These are phyloP conservation scores for Varroa destructor DNA, from an alignment of 1,140 invertebrate species.

Conservation along the genomic window DNA sequence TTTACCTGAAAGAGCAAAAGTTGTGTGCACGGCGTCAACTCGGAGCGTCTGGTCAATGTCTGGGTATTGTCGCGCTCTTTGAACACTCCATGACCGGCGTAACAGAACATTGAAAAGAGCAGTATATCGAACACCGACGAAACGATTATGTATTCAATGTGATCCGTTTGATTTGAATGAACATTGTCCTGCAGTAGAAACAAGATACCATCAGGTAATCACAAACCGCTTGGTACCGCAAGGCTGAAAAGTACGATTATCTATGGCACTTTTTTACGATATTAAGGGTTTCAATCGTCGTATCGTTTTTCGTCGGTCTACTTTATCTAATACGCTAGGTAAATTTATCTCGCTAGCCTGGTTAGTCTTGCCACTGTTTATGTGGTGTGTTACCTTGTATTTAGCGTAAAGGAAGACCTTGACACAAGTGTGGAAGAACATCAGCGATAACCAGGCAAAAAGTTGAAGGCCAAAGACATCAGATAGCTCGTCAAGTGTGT, in stretches of 20 bases:
- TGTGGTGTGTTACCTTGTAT: background rate
- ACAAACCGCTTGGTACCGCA: too few relatives aligned
- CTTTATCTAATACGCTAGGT: too few relatives aligned
- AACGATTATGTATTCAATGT: conserved; percentile 15
- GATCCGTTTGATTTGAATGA: conserved; percentile 16
- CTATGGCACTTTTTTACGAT: too few relatives aligned
- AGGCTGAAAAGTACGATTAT: too few relatives aligned
- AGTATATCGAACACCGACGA: conserved; percentile 18
- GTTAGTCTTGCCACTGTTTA: too few relatives aligned
- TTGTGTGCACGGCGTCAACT: conserved; percentile 13
- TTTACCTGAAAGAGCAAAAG: conserved; percentile 24
- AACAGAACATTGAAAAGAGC: conserved; percentile 19
- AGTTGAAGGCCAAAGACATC: conserved; percentile 22
- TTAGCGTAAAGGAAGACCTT: conserved; percentile 27
- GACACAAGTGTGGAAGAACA: conserved; percentile 24
- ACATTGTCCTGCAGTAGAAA: background rate
- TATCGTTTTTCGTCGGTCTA: too few relatives aligned
- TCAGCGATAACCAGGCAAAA: conserved; percentile 17
- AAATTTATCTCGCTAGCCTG: too few relatives aligned
- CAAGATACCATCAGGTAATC: too few relatives aligned
- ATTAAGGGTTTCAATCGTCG: too few relatives aligned
- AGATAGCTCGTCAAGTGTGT: conserved; percentile 21
- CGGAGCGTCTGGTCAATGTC: background rate
- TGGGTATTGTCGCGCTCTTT: conserved; percentile 22
- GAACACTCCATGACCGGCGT: conserved; percentile 24